These are phyloP conservation scores for Cliona cf. orientalis DNA, from an alignment of 37 sponge, comb jelly and placozoan species.

Conservation along the genomic window DNA sequence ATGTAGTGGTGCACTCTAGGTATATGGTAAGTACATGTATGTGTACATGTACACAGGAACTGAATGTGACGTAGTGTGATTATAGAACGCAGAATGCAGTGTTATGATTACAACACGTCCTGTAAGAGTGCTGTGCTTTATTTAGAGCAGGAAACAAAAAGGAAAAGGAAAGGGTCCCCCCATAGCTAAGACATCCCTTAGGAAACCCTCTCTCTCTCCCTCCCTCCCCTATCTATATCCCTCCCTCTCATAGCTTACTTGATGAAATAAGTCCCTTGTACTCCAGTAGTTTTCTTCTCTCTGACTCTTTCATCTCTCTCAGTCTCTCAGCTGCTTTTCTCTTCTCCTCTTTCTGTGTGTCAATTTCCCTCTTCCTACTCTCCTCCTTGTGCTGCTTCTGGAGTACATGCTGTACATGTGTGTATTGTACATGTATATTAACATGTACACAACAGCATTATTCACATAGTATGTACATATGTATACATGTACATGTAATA, in stretches of 20 bases:
- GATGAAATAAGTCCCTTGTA: not conserved
- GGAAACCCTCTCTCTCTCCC: too few relatives aligned
- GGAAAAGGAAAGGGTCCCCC: too few relatives aligned
- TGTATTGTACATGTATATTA: not conserved
- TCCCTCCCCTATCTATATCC: not conserved
- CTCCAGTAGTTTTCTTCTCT: conserved; percentile 7
- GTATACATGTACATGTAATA: not conserved
- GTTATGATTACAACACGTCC: too few relatives aligned
- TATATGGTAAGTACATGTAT: too few relatives aligned
- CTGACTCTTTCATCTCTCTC: not conserved
- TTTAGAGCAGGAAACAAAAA: too few relatives aligned
- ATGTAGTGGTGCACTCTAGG: too few relatives aligned
- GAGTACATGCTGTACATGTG: conserved; percentile 20
- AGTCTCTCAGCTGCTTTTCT: not conserved
- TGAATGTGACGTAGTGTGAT: too few relatives aligned
- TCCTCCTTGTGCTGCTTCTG: conserved; percentile 17
- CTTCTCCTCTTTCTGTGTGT: not conserved
- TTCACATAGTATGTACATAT: not conserved
- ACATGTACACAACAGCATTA: not conserved
- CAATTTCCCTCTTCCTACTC: not conserved
- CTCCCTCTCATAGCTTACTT: not conserved
- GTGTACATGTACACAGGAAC: too few relatives aligned
- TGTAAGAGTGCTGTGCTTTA: too few relatives aligned
- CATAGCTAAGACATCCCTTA: too few relatives aligned
- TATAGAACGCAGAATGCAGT: too few relatives aligned